Evolutionary conservation across 1,140 invertebrate genomes (phyloP).

Genomic region (Diachasmimorpha longicaudata): DNA sequence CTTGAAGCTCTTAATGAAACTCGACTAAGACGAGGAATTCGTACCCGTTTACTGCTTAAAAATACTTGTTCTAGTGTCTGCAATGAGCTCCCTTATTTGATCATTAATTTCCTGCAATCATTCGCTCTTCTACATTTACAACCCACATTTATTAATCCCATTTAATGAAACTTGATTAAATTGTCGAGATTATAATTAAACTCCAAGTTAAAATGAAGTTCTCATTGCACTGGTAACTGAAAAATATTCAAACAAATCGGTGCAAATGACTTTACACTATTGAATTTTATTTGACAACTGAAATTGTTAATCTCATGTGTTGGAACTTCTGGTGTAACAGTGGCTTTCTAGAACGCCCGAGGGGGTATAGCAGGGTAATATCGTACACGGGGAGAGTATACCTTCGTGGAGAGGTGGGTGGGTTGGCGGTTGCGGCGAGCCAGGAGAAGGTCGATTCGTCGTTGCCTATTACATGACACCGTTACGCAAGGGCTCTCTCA

Average conservation of each 20-base stretch:
- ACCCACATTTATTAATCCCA: too few relatives aligned
- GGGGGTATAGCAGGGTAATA: background rate
- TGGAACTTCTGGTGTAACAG: background rate
- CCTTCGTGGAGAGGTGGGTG: conserved; percentile 27
- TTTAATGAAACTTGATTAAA: too few relatives aligned
- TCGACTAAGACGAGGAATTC: too few relatives aligned
- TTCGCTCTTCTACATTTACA: too few relatives aligned
- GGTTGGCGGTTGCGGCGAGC: conserved; percentile 32
- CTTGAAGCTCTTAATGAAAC: too few relatives aligned
- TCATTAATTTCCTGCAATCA: too few relatives aligned
- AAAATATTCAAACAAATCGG: background rate
- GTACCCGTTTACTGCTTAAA: too few relatives aligned
- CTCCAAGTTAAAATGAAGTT: too few relatives aligned
- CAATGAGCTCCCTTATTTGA: too few relatives aligned
- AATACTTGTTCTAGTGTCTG: too few relatives aligned
- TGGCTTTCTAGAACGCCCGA: conserved; percentile 32
- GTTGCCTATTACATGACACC: conserved; percentile 47
- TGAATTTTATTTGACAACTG: background rate
- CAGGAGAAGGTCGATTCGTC: conserved; percentile 45
- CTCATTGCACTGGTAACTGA: background rate
- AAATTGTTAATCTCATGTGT: conserved; percentile 1
- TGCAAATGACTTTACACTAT: background rate
- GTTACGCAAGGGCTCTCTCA: conserved; percentile 41
- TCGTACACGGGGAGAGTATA: background rate
- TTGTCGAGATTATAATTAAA: too few relatives aligned